A percentile compares a stretch with the other conserved stretches of the same genome.
These are phyloP conservation scores for Pyrochroa serraticornis DNA, from an alignment of 2,888 invertebrate species.

Conservation along the genomic window DNA sequence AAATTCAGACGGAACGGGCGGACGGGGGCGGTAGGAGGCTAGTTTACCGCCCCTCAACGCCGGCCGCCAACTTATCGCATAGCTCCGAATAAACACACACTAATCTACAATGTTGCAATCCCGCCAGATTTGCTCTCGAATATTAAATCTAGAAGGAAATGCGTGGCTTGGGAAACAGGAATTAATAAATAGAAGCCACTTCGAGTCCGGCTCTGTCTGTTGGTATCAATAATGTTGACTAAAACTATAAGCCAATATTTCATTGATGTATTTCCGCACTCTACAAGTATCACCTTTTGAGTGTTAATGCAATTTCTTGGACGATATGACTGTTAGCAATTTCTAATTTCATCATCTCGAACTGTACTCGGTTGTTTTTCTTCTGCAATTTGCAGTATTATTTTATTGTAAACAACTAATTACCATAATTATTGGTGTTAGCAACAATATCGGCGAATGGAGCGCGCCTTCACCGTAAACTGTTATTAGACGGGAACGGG, in stretches of 20 bases:
- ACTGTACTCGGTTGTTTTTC: constrained; percentile 29
- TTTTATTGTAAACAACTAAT: constrained; percentile 32
- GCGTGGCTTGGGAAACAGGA: constrained; percentile 40
- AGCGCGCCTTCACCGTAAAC: background rate
- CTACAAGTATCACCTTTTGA: background rate
- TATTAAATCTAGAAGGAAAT: constrained; percentile 49
- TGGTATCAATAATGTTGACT: no score
- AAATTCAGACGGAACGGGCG: constrained; percentile 27
- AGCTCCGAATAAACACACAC: constrained; percentile 52
- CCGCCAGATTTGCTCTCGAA: constrained; percentile 43
- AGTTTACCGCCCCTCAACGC: constrained; percentile 7
- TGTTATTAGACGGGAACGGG: background rate
- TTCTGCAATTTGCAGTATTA: constrained; percentile 28
- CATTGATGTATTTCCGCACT: no score
- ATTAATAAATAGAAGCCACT: background rate
- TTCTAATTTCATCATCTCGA: constrained; percentile 40
- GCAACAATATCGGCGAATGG: background rate
- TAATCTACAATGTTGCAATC: constrained; percentile 55
- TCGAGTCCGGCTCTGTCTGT: background rate
- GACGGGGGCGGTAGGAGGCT: constrained; percentile 3
- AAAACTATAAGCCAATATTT: no score
- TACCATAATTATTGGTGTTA: constrained; percentile 21
- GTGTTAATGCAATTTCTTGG: no score
- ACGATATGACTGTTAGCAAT: constrained; percentile 30
- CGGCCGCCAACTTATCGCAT: constrained; percentile 49